These are phyloP conservation scores for Falcunculus frontatus DNA, from an alignment of 2,113 vertebrate species.

Conservation along the genomic window DNA sequence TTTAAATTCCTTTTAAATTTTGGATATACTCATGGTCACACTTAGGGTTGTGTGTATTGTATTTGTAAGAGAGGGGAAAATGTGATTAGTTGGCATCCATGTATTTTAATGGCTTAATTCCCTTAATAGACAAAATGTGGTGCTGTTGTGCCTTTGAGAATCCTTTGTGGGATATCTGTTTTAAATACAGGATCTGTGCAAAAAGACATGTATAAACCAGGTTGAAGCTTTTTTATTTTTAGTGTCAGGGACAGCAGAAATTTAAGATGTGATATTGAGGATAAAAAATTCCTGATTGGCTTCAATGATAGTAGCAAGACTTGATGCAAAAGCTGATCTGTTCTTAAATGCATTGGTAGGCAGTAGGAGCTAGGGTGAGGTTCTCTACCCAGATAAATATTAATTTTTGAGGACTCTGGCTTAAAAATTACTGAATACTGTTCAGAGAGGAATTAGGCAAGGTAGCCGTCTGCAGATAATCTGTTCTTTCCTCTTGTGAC, in stretches of 20 bases:
- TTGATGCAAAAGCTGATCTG: neutral
- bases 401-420: neutral
- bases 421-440: neutral
- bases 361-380: neutral
- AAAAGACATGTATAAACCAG: neutral
- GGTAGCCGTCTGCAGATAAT: neutral
- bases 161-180: neutral
- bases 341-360: neutral
- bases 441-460: neutral
- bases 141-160: neutral
- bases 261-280: neutral
- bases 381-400: neutral
- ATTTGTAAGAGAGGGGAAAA: neutral
- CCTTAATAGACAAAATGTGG: neutral
- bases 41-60: neutral
- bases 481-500: neutral
- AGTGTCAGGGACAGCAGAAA: neutral
- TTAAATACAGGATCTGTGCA: neutral
- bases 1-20: neutral
- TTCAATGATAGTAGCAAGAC: neutral
- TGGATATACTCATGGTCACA: rapidly evolving
- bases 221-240: neutral
- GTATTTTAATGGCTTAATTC: neutral
- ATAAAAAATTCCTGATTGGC: neutral
- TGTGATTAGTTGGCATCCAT: neutral